phyloP scores from a whole-genome alignment of 1,140 invertebrate species.

The Drosophila nigromelanica region DNA sequence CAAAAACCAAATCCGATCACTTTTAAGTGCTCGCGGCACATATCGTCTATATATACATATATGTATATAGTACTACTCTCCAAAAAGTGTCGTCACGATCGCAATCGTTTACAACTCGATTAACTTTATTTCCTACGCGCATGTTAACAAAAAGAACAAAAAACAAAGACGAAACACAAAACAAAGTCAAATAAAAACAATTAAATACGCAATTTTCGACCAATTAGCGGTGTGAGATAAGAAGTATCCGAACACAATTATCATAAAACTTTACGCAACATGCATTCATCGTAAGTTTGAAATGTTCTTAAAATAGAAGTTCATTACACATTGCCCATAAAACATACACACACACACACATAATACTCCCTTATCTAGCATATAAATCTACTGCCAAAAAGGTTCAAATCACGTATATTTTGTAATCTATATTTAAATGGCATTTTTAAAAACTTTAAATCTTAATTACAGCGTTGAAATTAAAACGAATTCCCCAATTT shows the following conservation, averaged over 20 bases:
- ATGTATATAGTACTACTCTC: too few species aligned
- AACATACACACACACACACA: neutral
- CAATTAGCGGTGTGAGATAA: constrained; percentile 15
- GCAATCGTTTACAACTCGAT: neutral
- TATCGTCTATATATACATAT: neutral
- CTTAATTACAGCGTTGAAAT: too few species aligned
- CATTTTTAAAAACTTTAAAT: too few species aligned
- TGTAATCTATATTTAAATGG: too few species aligned
- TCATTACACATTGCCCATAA: neutral
- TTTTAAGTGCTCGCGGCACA: neutral
- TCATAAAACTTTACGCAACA: constrained; percentile 31
- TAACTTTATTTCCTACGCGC: constrained; percentile 15
- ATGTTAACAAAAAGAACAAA: neutral
- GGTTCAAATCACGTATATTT: neutral
- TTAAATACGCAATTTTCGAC: constrained; percentile 3
- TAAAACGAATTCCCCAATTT: too few species aligned
- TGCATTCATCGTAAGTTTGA: constrained; percentile 69
- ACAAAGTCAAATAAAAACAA: neutral
- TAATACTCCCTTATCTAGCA: neutral
- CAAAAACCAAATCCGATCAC: neutral
- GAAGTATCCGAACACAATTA: constrained; percentile 3
- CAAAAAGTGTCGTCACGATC: neutral
- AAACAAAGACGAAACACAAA: neutral
- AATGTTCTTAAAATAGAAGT: constrained; percentile 1
- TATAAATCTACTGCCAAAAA: too few species aligned